phyloP scores from a whole-genome alignment of 2,113 vertebrate genomes.

The Mastomys coucha region DNA sequence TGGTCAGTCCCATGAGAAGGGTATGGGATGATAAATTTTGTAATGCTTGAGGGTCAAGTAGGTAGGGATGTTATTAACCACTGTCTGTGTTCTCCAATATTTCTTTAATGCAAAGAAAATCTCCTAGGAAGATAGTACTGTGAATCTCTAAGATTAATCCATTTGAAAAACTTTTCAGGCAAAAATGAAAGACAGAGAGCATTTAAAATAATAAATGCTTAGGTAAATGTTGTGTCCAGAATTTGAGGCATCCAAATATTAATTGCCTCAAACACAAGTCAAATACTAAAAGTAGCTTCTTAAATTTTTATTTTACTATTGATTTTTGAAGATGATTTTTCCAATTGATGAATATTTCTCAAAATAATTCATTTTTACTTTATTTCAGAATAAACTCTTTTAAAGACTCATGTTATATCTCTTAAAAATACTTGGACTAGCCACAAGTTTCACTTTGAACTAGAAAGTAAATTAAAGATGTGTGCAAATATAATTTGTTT shows the following conservation, averaged over 20 bases:
- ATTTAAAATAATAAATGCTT: constrained; percentile 10
- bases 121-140: neutral
- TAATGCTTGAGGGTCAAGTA: neutral
- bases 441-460: neutral
- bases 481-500: neutral
- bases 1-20: neutral
- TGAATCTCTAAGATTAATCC: neutral
- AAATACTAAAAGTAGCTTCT: neutral
- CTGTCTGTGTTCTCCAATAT: neutral
- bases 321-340: constrained; percentile 7
- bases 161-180: neutral
- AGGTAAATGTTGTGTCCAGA: neutral
- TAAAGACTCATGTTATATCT: neutral
- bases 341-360: constrained; percentile 20
- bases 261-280: neutral
- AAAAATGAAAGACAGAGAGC: neutral
- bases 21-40: neutral
- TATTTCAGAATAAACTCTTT: constrained; percentile 33
- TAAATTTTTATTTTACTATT: neutral
- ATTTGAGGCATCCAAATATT: neutral
- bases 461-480: constrained; percentile 10
- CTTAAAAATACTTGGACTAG: constrained; percentile 4
- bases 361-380: neutral
- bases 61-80: neutral
- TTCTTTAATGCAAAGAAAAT: neutral